Evolutionary conservation across 2,888 invertebrate genomes (phyloP), one percentile per base, ranked within the genome.

Genomic region (Clepsis dumicolana): DNA sequence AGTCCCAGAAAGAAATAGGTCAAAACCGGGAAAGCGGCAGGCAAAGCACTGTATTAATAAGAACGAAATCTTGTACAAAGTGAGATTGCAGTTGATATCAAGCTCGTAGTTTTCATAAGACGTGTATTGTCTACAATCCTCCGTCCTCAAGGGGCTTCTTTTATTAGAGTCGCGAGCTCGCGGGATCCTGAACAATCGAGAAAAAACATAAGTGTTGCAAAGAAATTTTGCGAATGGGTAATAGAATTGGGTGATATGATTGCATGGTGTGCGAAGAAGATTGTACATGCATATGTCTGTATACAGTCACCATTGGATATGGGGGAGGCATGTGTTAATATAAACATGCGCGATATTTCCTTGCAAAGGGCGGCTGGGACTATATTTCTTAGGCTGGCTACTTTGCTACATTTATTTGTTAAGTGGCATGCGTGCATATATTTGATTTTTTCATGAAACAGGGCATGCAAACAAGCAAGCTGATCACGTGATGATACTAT

Each of bases 121-220:
- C 60, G 60, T 62, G 48, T 62, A 62, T 66, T 66, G 66, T 66
- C 66, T 60, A 61, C 65, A 59, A 65, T 60, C 32, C 60, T n/a
- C 53, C 16, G 16, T 60, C 48, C 66, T 62, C 66, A 12, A 38
- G 66, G 66, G 66, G 54, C 54, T 56, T 48, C 18, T 66, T 66
- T 66, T 66, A 66, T 66, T 66, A 66, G 56, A 66, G 54, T 50
- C 27, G 32, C 27, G 66, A 66, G 56, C 32, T 64, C 35, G 44
- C 38, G 48, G 25, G 44, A 24, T 27, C 53, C 21, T 24, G 41
- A 24, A 52, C 59, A 65, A 59, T 65, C 41, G 29, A 16, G 60
- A 29, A 27, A 50, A 65, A 60, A 41, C 60, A 41, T 65, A 54
- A 53, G 53, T 61, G 65, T 53, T 41, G 53, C 60, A 52, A 60